Conservation (phyloP, 2,888 invertebrate genomes). For the Eupithecia inturbata region DNA sequence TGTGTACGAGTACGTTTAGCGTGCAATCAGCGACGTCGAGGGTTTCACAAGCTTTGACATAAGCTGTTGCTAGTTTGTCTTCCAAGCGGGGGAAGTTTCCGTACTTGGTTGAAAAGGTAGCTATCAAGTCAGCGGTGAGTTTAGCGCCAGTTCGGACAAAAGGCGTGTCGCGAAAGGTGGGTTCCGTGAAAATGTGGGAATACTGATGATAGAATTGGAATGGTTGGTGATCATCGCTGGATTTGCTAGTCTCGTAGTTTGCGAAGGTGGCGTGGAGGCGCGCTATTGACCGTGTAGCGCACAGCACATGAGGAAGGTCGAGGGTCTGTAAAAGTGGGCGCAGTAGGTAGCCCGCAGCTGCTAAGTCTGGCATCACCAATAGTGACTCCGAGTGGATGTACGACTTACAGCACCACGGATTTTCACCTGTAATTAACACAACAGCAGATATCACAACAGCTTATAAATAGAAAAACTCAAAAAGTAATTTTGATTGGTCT, state of each 20-base stretch:
- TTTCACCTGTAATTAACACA: slow-evolving; percentile 47
- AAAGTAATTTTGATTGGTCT: background rate
- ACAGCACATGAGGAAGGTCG: slow-evolving; percentile 58
- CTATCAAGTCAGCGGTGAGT: slow-evolving; percentile 58
- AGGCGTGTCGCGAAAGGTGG: slow-evolving; percentile 58
- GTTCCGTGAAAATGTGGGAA: slow-evolving; percentile 55
- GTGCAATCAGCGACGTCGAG: slow-evolving; percentile 56
- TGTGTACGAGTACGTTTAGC: slow-evolving; percentile 69
- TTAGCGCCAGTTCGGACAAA: slow-evolving; percentile 66
- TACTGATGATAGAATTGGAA: slow-evolving; percentile 57
- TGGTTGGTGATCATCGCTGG: slow-evolving; percentile 32
- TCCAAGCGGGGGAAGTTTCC: slow-evolving; percentile 52
- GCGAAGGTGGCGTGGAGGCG: slow-evolving; percentile 70
- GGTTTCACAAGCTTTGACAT: slow-evolving; percentile 58
- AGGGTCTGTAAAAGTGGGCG: slow-evolving; percentile 51
- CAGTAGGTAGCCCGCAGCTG: slow-evolving; percentile 59
- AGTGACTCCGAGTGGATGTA: slow-evolving; percentile 61
- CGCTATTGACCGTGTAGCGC: slow-evolving; percentile 58
- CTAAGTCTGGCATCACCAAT: slow-evolving; percentile 71
- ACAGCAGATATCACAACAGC: background rate
- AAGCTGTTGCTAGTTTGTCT: slow-evolving; percentile 49
- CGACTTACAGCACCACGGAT: slow-evolving; percentile 63
- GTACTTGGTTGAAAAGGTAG: slow-evolving; percentile 59
- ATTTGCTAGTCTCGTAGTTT: slow-evolving; percentile 60
- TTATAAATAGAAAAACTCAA: background rate